Base-by-base conservation (phyloP, 2,888 invertebrate species). In the Dicranocentrus wangi region DNA sequence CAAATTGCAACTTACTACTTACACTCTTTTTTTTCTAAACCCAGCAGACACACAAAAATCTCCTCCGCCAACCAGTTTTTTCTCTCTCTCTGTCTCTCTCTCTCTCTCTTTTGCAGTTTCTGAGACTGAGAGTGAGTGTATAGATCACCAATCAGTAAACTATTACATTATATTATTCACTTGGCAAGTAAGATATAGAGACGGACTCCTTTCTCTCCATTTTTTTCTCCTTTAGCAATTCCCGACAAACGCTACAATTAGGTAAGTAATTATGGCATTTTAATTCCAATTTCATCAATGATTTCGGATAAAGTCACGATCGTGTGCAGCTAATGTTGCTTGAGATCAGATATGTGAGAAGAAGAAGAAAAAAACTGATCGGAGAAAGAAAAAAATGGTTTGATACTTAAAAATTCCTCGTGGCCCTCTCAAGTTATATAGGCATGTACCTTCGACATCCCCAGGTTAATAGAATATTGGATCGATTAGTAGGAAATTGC, bases 241-340 rank as follows among this genome's bases (percentile, higher is more conserved):
- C 69, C 76, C 76, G 76, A 77, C 76, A 77, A 69, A 69, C 76
- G 76, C 76, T 47, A 77, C 76, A 81, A 81, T 81, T 81, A 81
- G 81, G 47, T 66, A 76, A 81, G 70, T 81, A 81, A 70, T 70
- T 76, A 53, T 70, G 58, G 75, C 70, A 71, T 76, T 81, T 47
- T 81, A 81, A 81, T 81, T 76, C 81, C 25, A 70, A 70, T 76
- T 76, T 70, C 53, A 63, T 68, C 75, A 81, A 70, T 75, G 76
- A 81, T 81, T 63, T 61, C 32, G 60, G 61, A 75, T 66, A 66
- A 19, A 66, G 75, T 75, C 75, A 75, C 75, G 75, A 75, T 66
- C 66, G 23, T 28, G 66, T 61, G 27, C 27, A 72, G 47, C 39
- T 39, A 13, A 47, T 47, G 5, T n/a, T 5, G 47, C 47, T 47